These are phyloP conservation scores for Bolborhynchus lineola DNA, from an alignment of 2,113 vertebrate genomes.

Conservation along the genomic window DNA sequence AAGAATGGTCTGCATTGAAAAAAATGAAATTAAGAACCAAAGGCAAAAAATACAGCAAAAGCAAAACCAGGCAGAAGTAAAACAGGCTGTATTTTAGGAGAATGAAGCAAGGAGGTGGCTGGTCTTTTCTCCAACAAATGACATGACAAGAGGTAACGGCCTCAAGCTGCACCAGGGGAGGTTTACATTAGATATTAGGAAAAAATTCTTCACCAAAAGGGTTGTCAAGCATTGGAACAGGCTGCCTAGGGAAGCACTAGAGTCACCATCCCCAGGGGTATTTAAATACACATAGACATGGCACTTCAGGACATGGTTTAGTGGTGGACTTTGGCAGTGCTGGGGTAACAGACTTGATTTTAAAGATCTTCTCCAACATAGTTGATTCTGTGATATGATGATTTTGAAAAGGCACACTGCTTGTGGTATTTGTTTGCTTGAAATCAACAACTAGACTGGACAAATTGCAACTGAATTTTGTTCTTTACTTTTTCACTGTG, in stretches of 20 bases:
- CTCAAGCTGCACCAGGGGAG: neutral
- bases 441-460: neutral
- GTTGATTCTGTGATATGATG: neutral
- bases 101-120: neutral
- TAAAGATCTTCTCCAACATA: neutral
- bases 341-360: neutral
- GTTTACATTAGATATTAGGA: neutral
- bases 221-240: neutral
- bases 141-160: neutral
- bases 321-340: neutral
- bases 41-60: neutral
- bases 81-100: neutral
- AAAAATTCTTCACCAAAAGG: neutral
- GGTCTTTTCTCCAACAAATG: neutral
- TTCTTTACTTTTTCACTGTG: neutral
- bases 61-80: neutral
- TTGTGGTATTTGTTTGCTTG: neutral
- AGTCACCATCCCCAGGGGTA: neutral
- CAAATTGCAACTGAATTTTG: neutral
- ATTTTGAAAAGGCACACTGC: neutral
- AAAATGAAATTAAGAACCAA: neutral
- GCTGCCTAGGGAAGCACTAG: neutral
- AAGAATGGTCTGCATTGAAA: neutral
- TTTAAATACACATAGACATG: neutral
- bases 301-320: neutral